Base-by-base conservation (phyloP, 2,113 vertebrate genomes). In the Corvus cornix region DNA sequence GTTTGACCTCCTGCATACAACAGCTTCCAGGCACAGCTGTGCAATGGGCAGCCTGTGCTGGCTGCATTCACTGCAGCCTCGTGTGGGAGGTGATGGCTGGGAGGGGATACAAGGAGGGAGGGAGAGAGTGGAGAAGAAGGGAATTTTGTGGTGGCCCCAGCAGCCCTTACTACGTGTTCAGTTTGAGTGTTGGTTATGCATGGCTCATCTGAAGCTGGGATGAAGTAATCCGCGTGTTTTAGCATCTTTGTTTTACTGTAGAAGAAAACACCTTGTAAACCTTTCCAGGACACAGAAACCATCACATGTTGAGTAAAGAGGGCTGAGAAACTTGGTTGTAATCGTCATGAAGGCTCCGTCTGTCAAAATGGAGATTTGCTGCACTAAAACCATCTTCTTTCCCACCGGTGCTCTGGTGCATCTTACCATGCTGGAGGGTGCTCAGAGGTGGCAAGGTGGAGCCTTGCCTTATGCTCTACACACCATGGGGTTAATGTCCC, bases 401-500 rank as follows among this genome's bases (percentile, higher is more conserved):
- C 67, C 9, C 18, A 26, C 7, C 63, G 31, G 8, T 70, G 26
- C 23, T 37, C 15, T 74, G 39, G 13, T 74, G 23, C 52, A 41
- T 75, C 28, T 63, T 75, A 7, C 14, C 26, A 4, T 60, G 48
- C 24, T 83, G 49, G 33, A 76, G 9, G 11, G 11, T 69, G 49
- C 27, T 39, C 11, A 10, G 4, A 53, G 27, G 22, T 72, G 15
- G 20, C 11, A 15, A 70, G 24, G 31, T 37, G 20, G 66, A 87
- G 13, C 27, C 24, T 84, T 95, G 23, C 31, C 23, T 21, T 73
- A 0, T 12, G 8, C 11, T 60, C 4, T 84, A 3, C 22, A 19
- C 43, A 30, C 21, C 27, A 6, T 0, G 0, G 49, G 19, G 2
- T 82, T 87, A 35, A 59, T 31, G 35, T 73, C n/a, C 30, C 10